Conservation (phyloP, 2,113 vertebrate species). For the Sinosuthora webbiana region DNA sequence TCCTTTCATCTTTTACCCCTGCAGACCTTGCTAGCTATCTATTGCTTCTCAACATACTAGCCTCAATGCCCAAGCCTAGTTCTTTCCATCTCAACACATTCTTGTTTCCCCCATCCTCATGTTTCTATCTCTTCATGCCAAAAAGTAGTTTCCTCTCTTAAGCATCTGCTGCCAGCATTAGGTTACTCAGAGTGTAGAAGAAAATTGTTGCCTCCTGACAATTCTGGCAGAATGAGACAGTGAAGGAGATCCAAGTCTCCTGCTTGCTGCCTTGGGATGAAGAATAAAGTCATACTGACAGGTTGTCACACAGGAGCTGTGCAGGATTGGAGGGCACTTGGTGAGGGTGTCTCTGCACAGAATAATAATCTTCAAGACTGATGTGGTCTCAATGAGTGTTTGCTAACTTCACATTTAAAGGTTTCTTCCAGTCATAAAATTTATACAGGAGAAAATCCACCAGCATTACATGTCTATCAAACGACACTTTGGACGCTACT, state of each 20-base stretch:
- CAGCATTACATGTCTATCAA: not conserved
- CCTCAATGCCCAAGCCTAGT: not conserved
- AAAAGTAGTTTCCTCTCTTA: not conserved
- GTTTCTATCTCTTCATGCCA: not conserved
- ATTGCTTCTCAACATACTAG: not conserved
- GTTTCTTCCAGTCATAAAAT: not conserved
- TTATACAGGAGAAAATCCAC: not conserved
- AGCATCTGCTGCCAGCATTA: not conserved
- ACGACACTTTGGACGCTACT: not conserved
- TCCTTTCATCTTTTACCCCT: not conserved
- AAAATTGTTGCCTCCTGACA: not conserved
- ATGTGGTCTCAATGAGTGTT: not conserved
- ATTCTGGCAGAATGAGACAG: not conserved
- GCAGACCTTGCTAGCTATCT: not conserved
- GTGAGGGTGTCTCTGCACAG: not conserved
- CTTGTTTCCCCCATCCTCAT: not conserved
- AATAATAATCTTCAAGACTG: not conserved
- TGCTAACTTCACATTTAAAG: not conserved
- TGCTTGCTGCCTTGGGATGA: not conserved
- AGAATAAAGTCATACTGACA: not conserved
- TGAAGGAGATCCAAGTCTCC: not conserved
- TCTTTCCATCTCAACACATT: not conserved
- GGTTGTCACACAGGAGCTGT: not conserved
- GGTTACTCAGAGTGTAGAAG: not conserved
- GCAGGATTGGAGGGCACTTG: rapidly evolving